These are phyloP conservation scores for Hystrix cristata DNA, from an alignment of 2,113 vertebrate genomes.

Conservation along the genomic window DNA sequence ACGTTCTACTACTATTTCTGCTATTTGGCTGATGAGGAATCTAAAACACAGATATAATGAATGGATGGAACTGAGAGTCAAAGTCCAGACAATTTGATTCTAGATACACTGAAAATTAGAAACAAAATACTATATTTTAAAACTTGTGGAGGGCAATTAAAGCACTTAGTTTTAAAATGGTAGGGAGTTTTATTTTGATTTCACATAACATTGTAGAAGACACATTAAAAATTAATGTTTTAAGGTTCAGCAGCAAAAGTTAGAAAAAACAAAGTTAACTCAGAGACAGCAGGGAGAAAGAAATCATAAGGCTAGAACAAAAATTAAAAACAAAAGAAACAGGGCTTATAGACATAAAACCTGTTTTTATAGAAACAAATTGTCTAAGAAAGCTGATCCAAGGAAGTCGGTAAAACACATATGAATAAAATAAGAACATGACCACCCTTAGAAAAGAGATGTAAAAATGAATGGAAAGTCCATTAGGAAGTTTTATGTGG, in stretches of 20 bases:
- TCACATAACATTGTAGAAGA: neutral
- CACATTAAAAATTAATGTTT: neutral
- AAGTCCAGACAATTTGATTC: neutral
- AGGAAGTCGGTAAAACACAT: neutral
- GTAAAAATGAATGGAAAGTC: neutral
- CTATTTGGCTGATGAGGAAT: neutral
- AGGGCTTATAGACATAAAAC: neutral
- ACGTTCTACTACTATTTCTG: neutral
- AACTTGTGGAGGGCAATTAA: neutral
- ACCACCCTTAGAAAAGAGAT: neutral
- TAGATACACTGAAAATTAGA: neutral
- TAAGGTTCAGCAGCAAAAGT: neutral
- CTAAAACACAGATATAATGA: neutral
- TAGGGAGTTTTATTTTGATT: neutral
- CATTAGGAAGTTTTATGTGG: neutral
- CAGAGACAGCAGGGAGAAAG: neutral
- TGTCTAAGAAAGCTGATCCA: neutral
- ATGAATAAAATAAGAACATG: neutral
- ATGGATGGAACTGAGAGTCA: neutral
- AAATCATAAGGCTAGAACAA: neutral
- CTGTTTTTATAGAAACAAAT: neutral
- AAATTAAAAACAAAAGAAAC: neutral
- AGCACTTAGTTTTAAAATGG: neutral
- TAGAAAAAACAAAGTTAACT: neutral
- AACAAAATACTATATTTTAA: neutral